A percentile compares a stretch with the other conserved stretches of the same genome.
phyloP scores from a whole-genome alignment of 2,888 invertebrate genomes.

The Tanytarsus gracilentus region DNA sequence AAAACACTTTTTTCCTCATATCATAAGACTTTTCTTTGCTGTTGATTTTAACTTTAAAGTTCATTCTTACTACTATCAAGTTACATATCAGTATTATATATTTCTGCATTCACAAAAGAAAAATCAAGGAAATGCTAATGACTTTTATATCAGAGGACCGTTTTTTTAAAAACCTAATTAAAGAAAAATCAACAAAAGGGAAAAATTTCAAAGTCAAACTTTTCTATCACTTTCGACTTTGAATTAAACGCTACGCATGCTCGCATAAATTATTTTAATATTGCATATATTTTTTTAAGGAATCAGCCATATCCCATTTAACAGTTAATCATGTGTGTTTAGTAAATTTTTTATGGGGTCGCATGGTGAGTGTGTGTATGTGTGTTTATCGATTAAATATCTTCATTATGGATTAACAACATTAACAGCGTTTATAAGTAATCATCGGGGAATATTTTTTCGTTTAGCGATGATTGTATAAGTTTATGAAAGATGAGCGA shows the following conservation, averaged over 20 bases:
- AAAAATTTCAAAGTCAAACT: too few relatives aligned
- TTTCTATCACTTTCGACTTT: too few relatives aligned
- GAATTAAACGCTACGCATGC: neutral
- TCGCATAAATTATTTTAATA: neutral
- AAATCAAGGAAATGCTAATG: too few relatives aligned
- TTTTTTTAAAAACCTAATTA: too few relatives aligned
- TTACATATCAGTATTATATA: neutral
- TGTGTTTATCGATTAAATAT: neutral
- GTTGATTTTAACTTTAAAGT: neutral
- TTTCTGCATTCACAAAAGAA: neutral
- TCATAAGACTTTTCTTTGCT: constrained; percentile 8
- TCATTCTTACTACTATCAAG: neutral
- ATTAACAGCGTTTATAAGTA: too few relatives aligned
- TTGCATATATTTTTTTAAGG: neutral
- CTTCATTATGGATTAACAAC: too few relatives aligned
- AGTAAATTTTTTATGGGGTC: neutral
- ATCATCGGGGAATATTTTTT: too few relatives aligned
- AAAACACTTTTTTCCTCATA: neutral
- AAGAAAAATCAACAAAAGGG: too few relatives aligned
- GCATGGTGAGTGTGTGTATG: neutral
- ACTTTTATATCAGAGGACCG: too few relatives aligned
- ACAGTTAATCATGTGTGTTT: neutral
- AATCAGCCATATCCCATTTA: constrained; percentile 5
- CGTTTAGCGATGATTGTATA: too few relatives aligned
- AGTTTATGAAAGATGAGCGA: too few relatives aligned